A percentile compares a stretch with the other conserved stretches of the same genome.
Conservation (phyloP, 2,888 invertebrate species). For the Xanthorhoe spadicearia region DNA sequence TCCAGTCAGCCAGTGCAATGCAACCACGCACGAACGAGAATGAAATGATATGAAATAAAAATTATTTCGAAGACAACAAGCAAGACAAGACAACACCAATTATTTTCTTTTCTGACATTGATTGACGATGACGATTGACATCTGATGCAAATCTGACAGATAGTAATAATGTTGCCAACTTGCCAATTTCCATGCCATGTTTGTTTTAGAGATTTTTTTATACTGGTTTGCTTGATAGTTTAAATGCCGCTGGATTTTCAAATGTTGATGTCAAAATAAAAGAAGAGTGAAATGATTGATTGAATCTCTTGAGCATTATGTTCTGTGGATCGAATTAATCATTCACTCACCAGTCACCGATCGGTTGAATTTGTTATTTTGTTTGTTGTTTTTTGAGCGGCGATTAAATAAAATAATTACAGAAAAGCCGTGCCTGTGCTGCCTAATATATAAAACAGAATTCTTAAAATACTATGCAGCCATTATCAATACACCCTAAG, state of each 20-base stretch:
- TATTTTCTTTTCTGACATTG: neutral
- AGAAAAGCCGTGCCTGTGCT: neutral
- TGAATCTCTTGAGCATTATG: too few species aligned
- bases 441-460: neutral
- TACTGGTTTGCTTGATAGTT: neutral
- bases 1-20: neutral
- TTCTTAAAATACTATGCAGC: slow-evolving; percentile 53
- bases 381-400: neutral
- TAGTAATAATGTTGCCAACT: neutral
- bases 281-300: neutral
- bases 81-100: neutral
- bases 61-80: neutral
- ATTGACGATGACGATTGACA: too few species aligned
- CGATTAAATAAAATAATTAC: neutral
- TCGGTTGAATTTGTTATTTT: too few species aligned
- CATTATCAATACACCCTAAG: slow-evolving; percentile 65
- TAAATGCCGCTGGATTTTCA: neutral
- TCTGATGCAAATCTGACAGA: neutral
- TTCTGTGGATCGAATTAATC: too few species aligned
- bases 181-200: neutral
- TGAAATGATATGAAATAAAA: neutral
- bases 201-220: neutral
- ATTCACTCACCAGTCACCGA: too few species aligned
- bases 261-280: neutral
- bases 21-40: neutral